Evolutionary conservation across 2,888 invertebrate genomes (phyloP).

Genomic region (Apantesis nais): DNA sequence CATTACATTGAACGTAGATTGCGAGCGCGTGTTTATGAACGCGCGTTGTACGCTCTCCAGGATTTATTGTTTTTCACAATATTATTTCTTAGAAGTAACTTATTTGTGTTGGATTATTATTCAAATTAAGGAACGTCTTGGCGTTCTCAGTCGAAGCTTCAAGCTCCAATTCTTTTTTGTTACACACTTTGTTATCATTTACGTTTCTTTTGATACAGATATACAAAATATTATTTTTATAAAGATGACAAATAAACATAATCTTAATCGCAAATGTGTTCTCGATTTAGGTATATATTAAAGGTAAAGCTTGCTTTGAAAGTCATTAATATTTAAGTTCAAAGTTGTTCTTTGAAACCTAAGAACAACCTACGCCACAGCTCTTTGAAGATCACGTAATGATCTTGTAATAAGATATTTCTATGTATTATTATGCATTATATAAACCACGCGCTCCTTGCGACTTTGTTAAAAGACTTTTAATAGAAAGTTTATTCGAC

Average conservation of each 20-base stretch:
- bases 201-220: background rate
- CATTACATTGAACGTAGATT: slow-evolving; percentile 44
- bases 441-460: slow-evolving; percentile 19
- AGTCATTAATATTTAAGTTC: slow-evolving; percentile 31
- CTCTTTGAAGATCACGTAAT: slow-evolving; percentile 45
- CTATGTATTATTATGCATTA: slow-evolving; percentile 31
- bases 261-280: slow-evolving; percentile 31
- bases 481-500: slow-evolving; percentile 9
- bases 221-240: slow-evolving; percentile 2
- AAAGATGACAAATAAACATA: slow-evolving; percentile 22
- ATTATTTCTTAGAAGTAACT: slow-evolving; percentile 25
- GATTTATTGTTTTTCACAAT: slow-evolving; percentile 43
- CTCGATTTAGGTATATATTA: slow-evolving; percentile 26
- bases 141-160: slow-evolving; percentile 4
- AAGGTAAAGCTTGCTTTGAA: slow-evolving; percentile 27
- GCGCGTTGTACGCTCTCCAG: slow-evolving; percentile 27
- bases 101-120: slow-evolving; percentile 27
- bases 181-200: slow-evolving; percentile 1
- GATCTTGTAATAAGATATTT: slow-evolving; percentile 47
- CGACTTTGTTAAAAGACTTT: slow-evolving; percentile 19
- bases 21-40: slow-evolving; percentile 39
- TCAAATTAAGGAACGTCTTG: slow-evolving; percentile 27
- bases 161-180: slow-evolving; percentile 7
- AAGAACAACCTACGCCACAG: slow-evolving; percentile 25
- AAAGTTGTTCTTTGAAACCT: slow-evolving; percentile 43